Evolutionary conservation across 2,888 invertebrate genomes (phyloP), one percentile per base, ranked within the genome.

Genomic region (Trichogramma dendrolimi): DNA sequence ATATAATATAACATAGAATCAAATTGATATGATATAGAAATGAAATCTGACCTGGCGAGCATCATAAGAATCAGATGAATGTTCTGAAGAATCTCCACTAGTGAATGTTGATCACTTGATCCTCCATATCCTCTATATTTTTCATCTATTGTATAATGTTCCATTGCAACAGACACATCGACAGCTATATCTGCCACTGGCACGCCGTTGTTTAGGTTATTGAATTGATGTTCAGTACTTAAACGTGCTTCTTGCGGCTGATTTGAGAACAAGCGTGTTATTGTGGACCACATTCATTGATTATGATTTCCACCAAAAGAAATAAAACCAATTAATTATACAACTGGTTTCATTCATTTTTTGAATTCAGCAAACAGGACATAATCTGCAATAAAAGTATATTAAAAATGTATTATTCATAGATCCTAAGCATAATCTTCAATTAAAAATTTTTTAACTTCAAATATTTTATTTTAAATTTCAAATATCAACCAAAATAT

Each of bases 271-370:
- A 80, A 69, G 65, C 77, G 76, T 68, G 78, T 76, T 68, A 80
- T 75, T 69, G 75, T 72, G 74, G 73, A 77, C 79, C 79, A 80
- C 79, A 80, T 80, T 78, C 79, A 80, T 76, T 64, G 64, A 68
- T 65, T 67, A 62, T 63, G 53, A 66, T 49, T 66, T 65, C 61
- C 63, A 67, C 63, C 51, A 66, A 51, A 63, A 58, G 54, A 52
- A n/a, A 50, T 52, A 53, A 5, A 57, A 57, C 55, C 61, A 67
- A 60, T 38, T 10, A n/a, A 44, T 60, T 40, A 55, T 58, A 46
- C 10, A 14, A 4, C n/a, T 10, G 41, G 14, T 47, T 39, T 54
- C 49, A 54, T 48, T 42, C 50, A 63, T 61, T 56, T 58, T 61
- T 27, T 27, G 27, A 27, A 27, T 27, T 27, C 27, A 27, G 27